These are phyloP conservation scores for Seira ritae DNA, from an alignment of 2,888 invertebrate species.

Conservation along the genomic window DNA sequence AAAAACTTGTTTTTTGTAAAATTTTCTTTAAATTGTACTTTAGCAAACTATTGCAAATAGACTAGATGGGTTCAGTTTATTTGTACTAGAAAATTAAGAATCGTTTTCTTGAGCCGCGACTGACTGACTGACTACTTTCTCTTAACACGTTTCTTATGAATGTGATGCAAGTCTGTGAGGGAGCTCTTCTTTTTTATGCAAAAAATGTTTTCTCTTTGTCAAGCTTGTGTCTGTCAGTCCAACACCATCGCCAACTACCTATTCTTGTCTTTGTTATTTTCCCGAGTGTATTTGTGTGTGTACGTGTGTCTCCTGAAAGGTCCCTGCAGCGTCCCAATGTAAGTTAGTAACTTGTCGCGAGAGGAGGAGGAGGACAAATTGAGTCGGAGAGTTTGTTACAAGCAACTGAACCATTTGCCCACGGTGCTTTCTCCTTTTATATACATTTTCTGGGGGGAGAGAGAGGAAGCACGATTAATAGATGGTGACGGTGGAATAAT, in stretches of 20 bases:
- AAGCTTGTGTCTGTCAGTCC: not conserved
- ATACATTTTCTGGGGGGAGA: conserved; percentile 29
- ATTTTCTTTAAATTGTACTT: not conserved
- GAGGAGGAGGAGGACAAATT: conserved; percentile 55
- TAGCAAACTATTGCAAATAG: no score
- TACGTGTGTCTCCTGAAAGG: not conserved
- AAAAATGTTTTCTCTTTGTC: not conserved
- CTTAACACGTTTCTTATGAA: not conserved
- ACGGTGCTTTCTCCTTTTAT: conserved; percentile 50
- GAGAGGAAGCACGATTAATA: conserved; percentile 45
- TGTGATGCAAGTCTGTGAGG: not conserved
- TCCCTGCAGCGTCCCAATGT: not conserved
- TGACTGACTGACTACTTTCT: no score
- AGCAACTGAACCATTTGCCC: conserved; percentile 52
- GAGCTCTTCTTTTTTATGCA: not conserved
- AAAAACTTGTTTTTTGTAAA: not conserved
- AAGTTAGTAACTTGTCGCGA: not conserved
- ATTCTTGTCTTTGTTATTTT: conserved; percentile 4
- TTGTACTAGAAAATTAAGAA: not conserved
- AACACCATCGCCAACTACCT: no score
- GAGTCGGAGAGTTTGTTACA: conserved; percentile 56
- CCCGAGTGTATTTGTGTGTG: no score
- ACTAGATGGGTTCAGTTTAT: not conserved
- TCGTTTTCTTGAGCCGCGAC: no score
- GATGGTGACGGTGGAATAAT: conserved; percentile 57